These are phyloP conservation scores for Nothoprocta perdicaria DNA, from an alignment of 2,113 vertebrate species.

Conservation along the genomic window DNA sequence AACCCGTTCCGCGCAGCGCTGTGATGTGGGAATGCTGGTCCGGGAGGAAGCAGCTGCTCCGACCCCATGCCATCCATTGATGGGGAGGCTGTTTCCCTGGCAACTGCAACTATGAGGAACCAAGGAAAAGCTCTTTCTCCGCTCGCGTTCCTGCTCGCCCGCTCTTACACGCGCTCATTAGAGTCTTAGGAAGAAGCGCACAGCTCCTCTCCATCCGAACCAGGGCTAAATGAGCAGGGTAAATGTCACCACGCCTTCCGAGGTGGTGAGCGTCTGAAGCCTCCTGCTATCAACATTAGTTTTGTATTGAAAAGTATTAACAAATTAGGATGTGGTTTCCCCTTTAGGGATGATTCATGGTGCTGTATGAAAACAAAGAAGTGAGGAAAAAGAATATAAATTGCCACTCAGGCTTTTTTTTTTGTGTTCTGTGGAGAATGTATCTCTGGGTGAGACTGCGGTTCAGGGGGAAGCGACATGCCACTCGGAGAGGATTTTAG, in stretches of 20 bases:
- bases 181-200: conserved; percentile 45
- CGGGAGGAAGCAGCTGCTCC: conserved; percentile 77
- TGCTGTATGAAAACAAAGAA: conserved; percentile 14
- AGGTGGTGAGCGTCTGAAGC: conserved; percentile 20
- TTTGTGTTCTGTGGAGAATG: neutral
- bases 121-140: conserved; percentile 46
- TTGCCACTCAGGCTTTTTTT: neutral
- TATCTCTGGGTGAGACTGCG: neutral
- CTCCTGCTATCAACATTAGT: conserved; percentile 4
- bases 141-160: conserved; percentile 38
- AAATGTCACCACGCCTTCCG: conserved; percentile 26
- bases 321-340: neutral
- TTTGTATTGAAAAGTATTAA: conserved; percentile 13
- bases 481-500: neutral
- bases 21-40: conserved; percentile 63
- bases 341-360: neutral
- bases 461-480: neutral
- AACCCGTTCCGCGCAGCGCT: conserved; percentile 50
- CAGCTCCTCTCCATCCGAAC: conserved; percentile 26
- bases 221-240: conserved; percentile 20
- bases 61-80: conserved; percentile 60
- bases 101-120: conserved; percentile 69
- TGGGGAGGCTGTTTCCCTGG: conserved; percentile 73
- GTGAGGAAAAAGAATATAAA: neutral
- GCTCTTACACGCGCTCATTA: conserved; percentile 45